Evolutionary conservation across 2,113 vertebrate species (phyloP).

Genomic region (Rutilus rutilus): DNA sequence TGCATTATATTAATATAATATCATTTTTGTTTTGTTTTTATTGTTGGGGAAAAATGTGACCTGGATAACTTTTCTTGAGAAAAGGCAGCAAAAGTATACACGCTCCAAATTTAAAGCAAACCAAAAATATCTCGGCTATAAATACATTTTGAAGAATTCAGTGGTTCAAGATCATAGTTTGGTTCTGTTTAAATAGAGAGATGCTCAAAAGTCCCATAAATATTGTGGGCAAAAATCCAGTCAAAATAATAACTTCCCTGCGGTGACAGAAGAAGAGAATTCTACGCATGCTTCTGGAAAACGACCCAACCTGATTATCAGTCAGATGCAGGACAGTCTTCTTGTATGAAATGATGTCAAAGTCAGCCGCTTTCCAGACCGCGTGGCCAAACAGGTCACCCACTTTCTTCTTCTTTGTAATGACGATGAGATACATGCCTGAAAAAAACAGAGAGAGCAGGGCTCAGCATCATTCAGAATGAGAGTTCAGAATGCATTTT

Average conservation of each 20-base stretch:
- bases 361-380: slow-evolving; percentile 93
- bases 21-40: background rate
- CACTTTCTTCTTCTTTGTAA: slow-evolving; percentile 93
- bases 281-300: background rate
- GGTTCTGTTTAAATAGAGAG: background rate
- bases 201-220: background rate
- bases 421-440: slow-evolving; percentile 91
- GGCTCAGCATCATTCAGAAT: background rate
- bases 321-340: slow-evolving; percentile 95
- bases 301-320: slow-evolving; percentile 86
- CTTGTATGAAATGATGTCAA: slow-evolving; percentile 94
- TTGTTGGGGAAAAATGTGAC: background rate
- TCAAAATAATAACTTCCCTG: background rate
- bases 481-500: background rate
- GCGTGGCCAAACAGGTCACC: slow-evolving; percentile 90
- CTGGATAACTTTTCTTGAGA: background rate
- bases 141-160: background rate
- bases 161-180: background rate
- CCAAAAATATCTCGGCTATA: background rate
- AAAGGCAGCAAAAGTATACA: background rate
- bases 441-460: background rate
- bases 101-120: background rate
- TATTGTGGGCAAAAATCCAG: background rate
- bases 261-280: background rate
- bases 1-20: background rate